phyloP scores from a whole-genome alignment of 2,888 invertebrate species.

The Leptothorax acervorum region DNA sequence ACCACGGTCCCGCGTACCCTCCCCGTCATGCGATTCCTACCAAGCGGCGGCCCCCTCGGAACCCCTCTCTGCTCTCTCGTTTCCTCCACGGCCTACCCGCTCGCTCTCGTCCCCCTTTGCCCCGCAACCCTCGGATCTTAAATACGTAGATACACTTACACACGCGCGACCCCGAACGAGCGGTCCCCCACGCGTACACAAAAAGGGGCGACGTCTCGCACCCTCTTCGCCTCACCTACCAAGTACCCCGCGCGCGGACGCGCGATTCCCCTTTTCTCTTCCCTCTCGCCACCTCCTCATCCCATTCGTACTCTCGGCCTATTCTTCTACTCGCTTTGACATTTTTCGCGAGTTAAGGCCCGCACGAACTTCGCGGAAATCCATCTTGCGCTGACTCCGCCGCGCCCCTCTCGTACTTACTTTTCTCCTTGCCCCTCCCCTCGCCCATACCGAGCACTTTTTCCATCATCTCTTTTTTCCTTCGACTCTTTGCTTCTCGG shows the following conservation, averaged over 20 bases:
- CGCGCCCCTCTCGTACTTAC: slow-evolving; percentile 61
- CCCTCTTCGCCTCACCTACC: slow-evolving; percentile 59
- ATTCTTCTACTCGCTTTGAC: slow-evolving; percentile 78
- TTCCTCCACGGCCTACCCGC: slow-evolving; percentile 32
- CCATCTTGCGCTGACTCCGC: slow-evolving; percentile 75
- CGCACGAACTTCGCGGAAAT: slow-evolving; percentile 77
- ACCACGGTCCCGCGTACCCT: slow-evolving; percentile 18
- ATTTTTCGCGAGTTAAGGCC: slow-evolving; percentile 79
- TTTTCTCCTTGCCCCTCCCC: slow-evolving; percentile 45
- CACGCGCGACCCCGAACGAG: slow-evolving; percentile 20
- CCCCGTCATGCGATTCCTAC: slow-evolving; percentile 63
- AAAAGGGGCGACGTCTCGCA: slow-evolving; percentile 60
- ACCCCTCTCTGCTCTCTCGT: slow-evolving; percentile 27
- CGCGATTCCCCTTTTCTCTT: slow-evolving; percentile 13
- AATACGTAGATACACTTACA: slow-evolving; percentile 66
- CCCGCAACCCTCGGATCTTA: slow-evolving; percentile 65
- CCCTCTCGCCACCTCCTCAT: slow-evolving; percentile 33
- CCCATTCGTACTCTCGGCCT: slow-evolving; percentile 60
- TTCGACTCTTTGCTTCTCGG: slow-evolving; percentile 69
- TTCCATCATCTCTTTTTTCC: slow-evolving; percentile 59
- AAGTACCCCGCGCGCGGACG: slow-evolving; percentile 53
- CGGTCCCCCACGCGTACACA: slow-evolving; percentile 58
- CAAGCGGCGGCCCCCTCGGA: not conserved
- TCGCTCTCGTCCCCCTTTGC: slow-evolving; percentile 44
- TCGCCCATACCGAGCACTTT: slow-evolving; percentile 43